These are phyloP conservation scores for Empidonax alnorum DNA, from an alignment of 2,113 vertebrate species.

Conservation along the genomic window DNA sequence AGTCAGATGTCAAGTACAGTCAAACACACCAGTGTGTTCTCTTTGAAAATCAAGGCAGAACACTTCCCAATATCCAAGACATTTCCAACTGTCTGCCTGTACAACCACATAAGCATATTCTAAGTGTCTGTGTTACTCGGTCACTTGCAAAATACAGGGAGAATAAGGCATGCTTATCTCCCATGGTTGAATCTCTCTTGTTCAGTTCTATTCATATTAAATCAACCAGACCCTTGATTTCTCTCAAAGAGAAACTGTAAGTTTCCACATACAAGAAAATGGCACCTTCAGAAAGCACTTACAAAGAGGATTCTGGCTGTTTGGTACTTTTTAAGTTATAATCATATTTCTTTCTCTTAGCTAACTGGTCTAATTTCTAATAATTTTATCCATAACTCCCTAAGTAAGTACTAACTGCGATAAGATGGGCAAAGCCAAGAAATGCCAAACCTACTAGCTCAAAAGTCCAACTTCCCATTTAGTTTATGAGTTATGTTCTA, in stretches of 20 bases:
- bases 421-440: not conserved
- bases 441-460: not conserved
- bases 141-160: not conserved
- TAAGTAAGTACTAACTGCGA: not conserved
- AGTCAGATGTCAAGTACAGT: not conserved
- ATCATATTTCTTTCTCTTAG: not conserved
- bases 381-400: not conserved
- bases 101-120: not conserved
- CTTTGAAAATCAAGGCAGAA: not conserved
- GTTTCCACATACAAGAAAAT: not conserved
- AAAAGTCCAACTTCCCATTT: not conserved
- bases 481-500: not conserved
- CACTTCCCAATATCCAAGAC: not conserved
- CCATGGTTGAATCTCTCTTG: not conserved
- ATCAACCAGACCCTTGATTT: not conserved
- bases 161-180: not conserved
- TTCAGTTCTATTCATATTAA: not conserved
- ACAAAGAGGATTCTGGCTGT: not conserved
- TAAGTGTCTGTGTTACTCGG: not conserved
- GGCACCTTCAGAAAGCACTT: not conserved
- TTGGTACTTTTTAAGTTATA: not conserved
- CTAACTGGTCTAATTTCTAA: not conserved
- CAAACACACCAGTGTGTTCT: not conserved
- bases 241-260: not conserved
- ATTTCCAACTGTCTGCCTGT: not conserved